Conservation (phyloP, 2,797 vertebrate genomes). For the Amblyopsis hoosieri region DNA sequence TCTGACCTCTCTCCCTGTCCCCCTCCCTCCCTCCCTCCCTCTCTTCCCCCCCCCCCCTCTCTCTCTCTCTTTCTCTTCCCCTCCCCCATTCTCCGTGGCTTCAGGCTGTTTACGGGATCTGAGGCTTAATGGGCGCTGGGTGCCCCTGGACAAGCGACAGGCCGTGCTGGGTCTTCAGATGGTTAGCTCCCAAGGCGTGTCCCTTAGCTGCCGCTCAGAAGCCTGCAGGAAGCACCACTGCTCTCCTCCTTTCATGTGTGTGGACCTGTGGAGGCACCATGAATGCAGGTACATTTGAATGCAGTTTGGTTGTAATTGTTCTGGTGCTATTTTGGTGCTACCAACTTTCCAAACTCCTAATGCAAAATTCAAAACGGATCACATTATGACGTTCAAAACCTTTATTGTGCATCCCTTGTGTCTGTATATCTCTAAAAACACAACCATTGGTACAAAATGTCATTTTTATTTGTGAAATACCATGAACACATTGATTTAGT, state of each 20-base stretch:
- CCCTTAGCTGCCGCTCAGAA: slow-evolving; percentile 83
- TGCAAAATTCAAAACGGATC: too few species aligned
- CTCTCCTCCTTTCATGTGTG: slow-evolving; percentile 81
- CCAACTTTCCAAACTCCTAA: too few species aligned
- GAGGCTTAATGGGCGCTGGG: slow-evolving; percentile 80
- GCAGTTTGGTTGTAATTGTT: too few species aligned
- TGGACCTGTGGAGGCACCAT: slow-evolving; percentile 88
- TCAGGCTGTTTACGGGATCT: slow-evolving; percentile 87
- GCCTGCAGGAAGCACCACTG: slow-evolving; percentile 86
- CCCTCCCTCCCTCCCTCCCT: not conserved
- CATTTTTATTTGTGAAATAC: too few species aligned
- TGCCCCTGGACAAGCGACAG: slow-evolving; percentile 76
- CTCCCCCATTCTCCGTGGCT: not conserved
- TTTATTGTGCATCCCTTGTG: too few species aligned
- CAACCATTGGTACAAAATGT: too few species aligned
- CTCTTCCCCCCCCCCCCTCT: not conserved
- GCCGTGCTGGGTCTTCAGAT: slow-evolving; percentile 77
- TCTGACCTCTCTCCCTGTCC: not conserved
- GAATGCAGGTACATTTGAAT: slow-evolving; percentile 82
- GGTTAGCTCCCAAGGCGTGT: slow-evolving; percentile 80
- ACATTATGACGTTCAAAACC: too few species aligned
- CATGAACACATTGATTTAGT: too few species aligned
- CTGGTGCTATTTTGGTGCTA: too few species aligned
- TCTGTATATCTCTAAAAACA: too few species aligned
- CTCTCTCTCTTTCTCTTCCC: not conserved